Base-by-base conservation (phyloP, 2,797 vertebrate genomes). In the Lepilemur septentrionalis region DNA sequence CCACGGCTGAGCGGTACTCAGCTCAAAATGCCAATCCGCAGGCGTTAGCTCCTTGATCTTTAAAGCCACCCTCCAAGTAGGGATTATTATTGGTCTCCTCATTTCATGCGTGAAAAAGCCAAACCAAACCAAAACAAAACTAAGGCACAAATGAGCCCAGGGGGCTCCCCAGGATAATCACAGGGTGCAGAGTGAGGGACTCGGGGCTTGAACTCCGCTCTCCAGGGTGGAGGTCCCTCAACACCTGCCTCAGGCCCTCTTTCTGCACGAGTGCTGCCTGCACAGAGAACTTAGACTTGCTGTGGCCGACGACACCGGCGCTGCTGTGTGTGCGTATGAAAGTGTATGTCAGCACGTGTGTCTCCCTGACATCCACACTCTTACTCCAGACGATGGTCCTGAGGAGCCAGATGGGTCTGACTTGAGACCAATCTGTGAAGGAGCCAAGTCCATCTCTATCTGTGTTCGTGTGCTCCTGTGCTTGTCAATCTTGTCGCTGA, bases 1-100 rank as follows among this genome's bases (percentile, higher is more conserved):
- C 8, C 14, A 4, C 2, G 2, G 7, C 35, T 10, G n/a, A 48
- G 15, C n/a, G 1, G 4, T 18, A 4, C 10, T 59, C 11, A n/a
- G 32, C 50, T 81, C 48, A 2, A 25, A 75, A 52, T 2, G 50
- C 32, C 79, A 17, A 65, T 67, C 9, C 35, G 6, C 8, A n/a
- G 20, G 10, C 17, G 4, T 48, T n/a, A 20, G 41, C 7, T 81
- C 38, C 48, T 8, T 28, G 15, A 28, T n/a, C 76, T 85, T 63
- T 17, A 65, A 38, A 72, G 22, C 9, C 28, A 61, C 12, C 65
- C 35, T 59, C 32, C 11, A 18, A 73, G 30, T 3, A 82, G 12
- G 3, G 13, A 18, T n/a, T 20, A 13, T 70, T 17, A 10, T 91
- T 35, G 43, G 63, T 30, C 17, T 43, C 28, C 32, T 78, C 55